A percentile compares a stretch with the other conserved stretches of the same genome.
These are phyloP conservation scores for Heliconius congener DNA, from an alignment of 1,140 invertebrate species.

Conservation along the genomic window DNA sequence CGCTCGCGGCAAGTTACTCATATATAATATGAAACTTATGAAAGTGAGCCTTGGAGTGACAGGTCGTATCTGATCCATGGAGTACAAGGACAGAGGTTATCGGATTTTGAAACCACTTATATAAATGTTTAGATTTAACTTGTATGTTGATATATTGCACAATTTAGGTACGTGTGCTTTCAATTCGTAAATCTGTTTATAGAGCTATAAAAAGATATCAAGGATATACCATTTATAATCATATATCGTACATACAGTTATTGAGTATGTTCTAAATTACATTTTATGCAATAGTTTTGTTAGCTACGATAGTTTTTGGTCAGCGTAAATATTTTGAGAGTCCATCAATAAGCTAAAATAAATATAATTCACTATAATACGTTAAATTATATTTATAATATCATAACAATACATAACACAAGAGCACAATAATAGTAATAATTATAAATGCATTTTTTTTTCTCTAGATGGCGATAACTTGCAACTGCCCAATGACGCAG, in stretches of 20 bases:
- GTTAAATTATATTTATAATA: no score
- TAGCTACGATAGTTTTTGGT: no score
- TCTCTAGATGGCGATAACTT: constrained; percentile 76
- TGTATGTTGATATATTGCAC: not conserved
- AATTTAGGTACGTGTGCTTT: not conserved
- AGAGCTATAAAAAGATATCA: not conserved
- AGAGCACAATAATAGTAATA: not conserved
- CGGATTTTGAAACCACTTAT: not conserved
- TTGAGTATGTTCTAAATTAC: no score
- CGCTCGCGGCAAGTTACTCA: not conserved
- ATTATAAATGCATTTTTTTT: not conserved
- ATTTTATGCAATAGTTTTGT: no score
- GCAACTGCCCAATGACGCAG: constrained; percentile 88
- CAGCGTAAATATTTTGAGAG: no score
- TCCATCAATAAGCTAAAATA: no score
- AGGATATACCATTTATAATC: not conserved
- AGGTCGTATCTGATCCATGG: constrained; percentile 21
- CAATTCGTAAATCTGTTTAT: not conserved
- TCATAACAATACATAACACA: no score
- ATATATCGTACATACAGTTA: no score
- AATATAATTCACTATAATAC: no score
- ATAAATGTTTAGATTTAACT: not conserved
- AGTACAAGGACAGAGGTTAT: constrained; percentile 28
- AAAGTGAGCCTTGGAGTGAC: constrained; percentile 26
- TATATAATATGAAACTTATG: constrained; percentile 12